phyloP scores from a whole-genome alignment of 2,888 invertebrate species.

The Odiellus spinosus region DNA sequence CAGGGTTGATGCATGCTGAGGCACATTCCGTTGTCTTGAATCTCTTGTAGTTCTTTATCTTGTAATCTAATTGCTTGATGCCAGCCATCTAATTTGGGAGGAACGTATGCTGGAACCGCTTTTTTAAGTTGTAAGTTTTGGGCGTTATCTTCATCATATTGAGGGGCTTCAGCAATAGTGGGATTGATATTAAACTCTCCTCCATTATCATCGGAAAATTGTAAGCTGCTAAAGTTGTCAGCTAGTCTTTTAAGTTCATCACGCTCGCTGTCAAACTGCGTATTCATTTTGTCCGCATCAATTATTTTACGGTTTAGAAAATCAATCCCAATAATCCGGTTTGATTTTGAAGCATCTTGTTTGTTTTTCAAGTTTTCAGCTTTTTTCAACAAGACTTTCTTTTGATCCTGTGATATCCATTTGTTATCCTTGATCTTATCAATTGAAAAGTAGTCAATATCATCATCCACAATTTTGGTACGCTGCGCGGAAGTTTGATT shows the following conservation, averaged over 20 bases:
- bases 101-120: background rate
- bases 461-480: conserved; percentile 72
- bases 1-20: conserved; percentile 92
- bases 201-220: background rate
- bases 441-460: conserved; percentile 72
- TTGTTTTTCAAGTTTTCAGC: conserved; percentile 49
- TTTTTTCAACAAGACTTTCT: conserved; percentile 33
- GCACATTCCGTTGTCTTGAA: conserved; percentile 71
- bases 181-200: background rate
- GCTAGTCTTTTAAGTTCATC: conserved; percentile 20
- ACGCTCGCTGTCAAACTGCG: too few species aligned
- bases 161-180: background rate
- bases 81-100: background rate
- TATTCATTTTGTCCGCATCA: conserved; percentile 7
- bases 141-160: conserved; percentile 6
- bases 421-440: conserved; percentile 43
- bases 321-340: conserved; percentile 56
- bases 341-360: conserved; percentile 49
- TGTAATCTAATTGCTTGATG: conserved; percentile 36
- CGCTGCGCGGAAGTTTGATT: conserved; percentile 48
- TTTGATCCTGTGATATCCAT: conserved; percentile 60
- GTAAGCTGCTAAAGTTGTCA: conserved; percentile 21
- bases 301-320: conserved; percentile 42
- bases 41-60: conserved; percentile 59
- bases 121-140: background rate